phyloP scores from a whole-genome alignment of 92 coral and sea anemone genomes.

The Parazoanthus swiftii region DNA sequence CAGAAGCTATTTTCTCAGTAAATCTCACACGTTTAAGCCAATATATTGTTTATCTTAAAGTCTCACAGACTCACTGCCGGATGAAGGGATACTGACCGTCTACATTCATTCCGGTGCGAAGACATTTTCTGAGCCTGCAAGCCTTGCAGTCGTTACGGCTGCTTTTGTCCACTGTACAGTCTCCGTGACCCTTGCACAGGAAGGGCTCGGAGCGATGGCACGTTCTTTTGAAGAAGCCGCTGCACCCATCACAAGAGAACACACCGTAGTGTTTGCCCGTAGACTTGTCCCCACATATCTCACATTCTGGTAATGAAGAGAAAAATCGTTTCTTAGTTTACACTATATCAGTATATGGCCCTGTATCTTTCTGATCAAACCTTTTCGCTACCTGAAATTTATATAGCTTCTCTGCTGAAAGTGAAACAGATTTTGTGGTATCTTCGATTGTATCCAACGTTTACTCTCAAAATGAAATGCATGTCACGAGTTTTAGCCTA shows the following conservation, averaged over 20 bases:
- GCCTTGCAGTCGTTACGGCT: slow-evolving; percentile 95
- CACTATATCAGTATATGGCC: neutral
- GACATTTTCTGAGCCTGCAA: slow-evolving; percentile 86
- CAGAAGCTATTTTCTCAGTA: too few species aligned
- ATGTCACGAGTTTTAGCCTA: too few species aligned
- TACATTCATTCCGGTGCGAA: slow-evolving; percentile 85
- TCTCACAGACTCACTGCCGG: neutral
- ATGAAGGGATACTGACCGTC: slow-evolving; percentile 66
- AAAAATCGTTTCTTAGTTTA: neutral
- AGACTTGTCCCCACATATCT: slow-evolving; percentile 90
- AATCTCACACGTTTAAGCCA: neutral
- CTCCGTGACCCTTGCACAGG: slow-evolving; percentile 78
- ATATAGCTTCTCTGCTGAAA: too few species aligned
- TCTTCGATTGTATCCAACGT: too few species aligned
- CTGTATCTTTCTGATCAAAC: neutral
- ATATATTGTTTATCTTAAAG: neutral
- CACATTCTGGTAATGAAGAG: slow-evolving; percentile 62
- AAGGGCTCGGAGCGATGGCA: slow-evolving; percentile 92
- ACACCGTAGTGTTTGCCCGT: slow-evolving; percentile 98
- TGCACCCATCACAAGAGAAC: slow-evolving; percentile 95
- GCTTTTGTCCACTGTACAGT: slow-evolving; percentile 87
- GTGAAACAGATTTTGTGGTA: too few species aligned
- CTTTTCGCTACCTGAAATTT: too few species aligned
- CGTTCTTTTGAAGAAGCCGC: slow-evolving; percentile 95
- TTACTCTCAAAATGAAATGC: too few species aligned